Conservation (phyloP, 2,113 vertebrate species). For the Ariopsis seemanni region DNA sequence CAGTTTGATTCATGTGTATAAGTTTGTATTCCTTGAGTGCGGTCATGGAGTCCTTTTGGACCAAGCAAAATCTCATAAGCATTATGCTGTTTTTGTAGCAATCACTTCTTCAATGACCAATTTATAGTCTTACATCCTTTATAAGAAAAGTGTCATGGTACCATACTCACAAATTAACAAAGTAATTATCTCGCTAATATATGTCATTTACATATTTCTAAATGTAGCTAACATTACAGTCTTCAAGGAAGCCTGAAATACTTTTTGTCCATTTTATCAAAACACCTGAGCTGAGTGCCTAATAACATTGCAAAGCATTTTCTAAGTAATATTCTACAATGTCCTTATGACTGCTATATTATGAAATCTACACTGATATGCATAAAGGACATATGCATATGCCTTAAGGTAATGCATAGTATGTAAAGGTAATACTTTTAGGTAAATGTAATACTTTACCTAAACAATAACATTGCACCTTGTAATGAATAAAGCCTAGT, state of each 20-base stretch:
- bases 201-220: not conserved
- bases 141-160: not conserved
- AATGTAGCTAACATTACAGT: not conserved
- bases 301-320: not conserved
- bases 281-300: slow-evolving; percentile 5
- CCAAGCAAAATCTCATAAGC: not conserved
- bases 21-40: not conserved
- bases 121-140: not conserved
- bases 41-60: not conserved
- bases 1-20: not conserved
- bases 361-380: not conserved
- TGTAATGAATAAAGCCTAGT: not conserved
- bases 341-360: not conserved
- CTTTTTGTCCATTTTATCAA: not conserved
- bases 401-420: not conserved
- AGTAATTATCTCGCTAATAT: not conserved
- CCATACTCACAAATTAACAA: not conserved
- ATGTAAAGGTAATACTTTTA: not conserved
- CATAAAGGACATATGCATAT: slow-evolving; percentile 11
- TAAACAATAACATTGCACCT: not conserved
- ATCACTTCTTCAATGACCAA: not conserved
- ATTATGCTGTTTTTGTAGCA: not conserved
- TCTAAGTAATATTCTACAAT: not conserved
- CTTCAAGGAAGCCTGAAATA: not conserved
- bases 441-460: not conserved